Evolutionary conservation across 2,888 invertebrate genomes (phyloP).

Genomic region (Podabrus alpinus): DNA sequence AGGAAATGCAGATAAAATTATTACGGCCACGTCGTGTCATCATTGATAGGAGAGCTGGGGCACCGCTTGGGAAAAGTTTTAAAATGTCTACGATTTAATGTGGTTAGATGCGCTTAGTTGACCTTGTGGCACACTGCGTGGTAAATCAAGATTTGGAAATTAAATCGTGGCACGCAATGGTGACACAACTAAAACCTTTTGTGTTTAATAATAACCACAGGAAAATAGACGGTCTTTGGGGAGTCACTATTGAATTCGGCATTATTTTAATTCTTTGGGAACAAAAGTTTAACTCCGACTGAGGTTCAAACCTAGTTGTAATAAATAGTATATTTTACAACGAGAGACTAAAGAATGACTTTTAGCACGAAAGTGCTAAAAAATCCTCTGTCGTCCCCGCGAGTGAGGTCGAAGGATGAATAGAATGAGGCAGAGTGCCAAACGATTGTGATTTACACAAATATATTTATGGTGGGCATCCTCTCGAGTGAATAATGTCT

Average conservation of each 20-base stretch:
- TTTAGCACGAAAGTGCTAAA: too few relatives aligned
- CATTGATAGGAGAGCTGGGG: neutral
- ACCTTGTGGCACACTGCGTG: neutral
- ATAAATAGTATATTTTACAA: too few relatives aligned
- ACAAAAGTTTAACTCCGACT: neutral
- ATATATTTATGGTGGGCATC: too few relatives aligned
- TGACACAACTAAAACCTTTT: neutral
- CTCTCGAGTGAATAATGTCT: too few relatives aligned
- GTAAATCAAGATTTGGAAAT: neutral
- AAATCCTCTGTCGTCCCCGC: too few relatives aligned
- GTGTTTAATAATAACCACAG: neutral
- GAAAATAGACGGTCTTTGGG: too few relatives aligned
- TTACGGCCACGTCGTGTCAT: neutral
- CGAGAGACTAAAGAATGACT: too few relatives aligned
- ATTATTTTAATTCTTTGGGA: neutral
- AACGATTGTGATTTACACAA: too few relatives aligned
- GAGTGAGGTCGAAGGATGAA: too few relatives aligned
- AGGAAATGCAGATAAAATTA: too few relatives aligned
- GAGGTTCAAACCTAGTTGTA: too few relatives aligned
- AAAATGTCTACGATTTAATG: neutral
- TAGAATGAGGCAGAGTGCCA: too few relatives aligned
- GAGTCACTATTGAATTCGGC: neutral
- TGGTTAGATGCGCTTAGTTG: neutral
- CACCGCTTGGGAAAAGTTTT: neutral
- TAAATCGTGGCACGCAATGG: neutral